Evolutionary conservation across 2,113 vertebrate genomes (phyloP).

Genomic region (Orycteropus afer): DNA sequence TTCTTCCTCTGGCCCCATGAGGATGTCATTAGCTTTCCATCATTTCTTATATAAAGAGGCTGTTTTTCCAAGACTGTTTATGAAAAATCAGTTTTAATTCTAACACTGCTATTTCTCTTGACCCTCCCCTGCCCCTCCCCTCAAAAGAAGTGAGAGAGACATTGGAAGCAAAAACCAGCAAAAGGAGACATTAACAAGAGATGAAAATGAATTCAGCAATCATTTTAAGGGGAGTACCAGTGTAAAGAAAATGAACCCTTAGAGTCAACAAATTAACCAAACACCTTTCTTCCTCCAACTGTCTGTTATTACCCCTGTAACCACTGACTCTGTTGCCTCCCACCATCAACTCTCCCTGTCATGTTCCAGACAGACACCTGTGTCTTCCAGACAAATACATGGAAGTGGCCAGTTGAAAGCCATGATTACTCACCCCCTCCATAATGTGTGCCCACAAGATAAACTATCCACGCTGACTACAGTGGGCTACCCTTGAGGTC

Average conservation of each 20-base stretch:
- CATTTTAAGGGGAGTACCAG: background rate
- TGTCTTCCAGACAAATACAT: background rate
- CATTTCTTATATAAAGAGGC: conserved; percentile 46
- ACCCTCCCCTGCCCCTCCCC: background rate
- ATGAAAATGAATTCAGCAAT: background rate
- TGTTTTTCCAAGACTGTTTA: background rate
- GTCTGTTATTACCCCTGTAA: background rate
- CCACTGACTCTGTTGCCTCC: background rate
- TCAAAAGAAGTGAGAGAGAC: background rate
- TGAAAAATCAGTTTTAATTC: conserved; percentile 35
- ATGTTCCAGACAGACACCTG: background rate
- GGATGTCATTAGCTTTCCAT: background rate
- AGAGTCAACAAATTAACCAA: conserved; percentile 24
- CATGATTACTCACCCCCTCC: conserved; percentile 3
- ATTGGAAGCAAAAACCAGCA: conserved; percentile 2
- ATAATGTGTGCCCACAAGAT: background rate
- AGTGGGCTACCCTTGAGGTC: background rate
- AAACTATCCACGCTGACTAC: background rate
- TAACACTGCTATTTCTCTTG: background rate
- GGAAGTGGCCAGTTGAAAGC: background rate
- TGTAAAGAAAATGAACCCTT: conserved; percentile 20
- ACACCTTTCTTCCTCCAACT: background rate
- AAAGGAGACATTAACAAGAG: background rate
- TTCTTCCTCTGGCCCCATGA: background rate
- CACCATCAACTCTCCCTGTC: conserved; percentile 27